These are phyloP conservation scores for Stigmatopora nigra DNA, from an alignment of 2,113 vertebrate species.

Conservation along the genomic window DNA sequence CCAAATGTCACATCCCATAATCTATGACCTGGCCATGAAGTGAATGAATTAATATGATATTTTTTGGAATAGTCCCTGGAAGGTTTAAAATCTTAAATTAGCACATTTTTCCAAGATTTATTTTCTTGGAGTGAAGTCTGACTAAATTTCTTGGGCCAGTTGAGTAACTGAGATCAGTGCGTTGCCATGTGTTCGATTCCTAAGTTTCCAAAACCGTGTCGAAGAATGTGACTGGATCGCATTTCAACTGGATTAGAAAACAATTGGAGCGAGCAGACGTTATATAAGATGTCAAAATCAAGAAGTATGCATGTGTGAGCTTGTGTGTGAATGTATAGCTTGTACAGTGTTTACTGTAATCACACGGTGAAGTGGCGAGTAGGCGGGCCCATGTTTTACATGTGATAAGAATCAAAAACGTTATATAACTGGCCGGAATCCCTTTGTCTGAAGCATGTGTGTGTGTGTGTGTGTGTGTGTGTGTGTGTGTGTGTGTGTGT, in stretches of 20 bases:
- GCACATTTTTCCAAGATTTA: too few relatives aligned
- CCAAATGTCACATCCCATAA: too few relatives aligned
- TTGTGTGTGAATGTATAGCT: background rate
- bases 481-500: slow-evolving; percentile 1
- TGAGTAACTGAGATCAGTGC: too few relatives aligned
- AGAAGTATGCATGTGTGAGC: background rate
- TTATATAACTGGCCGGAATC: slow-evolving; percentile 56
- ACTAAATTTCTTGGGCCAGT: too few relatives aligned
- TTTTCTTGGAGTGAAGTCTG: too few relatives aligned
- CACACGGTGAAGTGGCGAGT: background rate
- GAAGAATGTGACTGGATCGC: background rate
- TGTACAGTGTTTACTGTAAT: slow-evolving; percentile 4
- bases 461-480: slow-evolving; percentile 2
- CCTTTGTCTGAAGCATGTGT: slow-evolving; percentile 31
- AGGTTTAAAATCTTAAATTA: too few relatives aligned
- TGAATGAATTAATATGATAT: too few relatives aligned
- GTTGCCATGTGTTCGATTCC: background rate
- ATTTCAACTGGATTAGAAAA: background rate
- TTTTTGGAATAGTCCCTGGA: too few relatives aligned
- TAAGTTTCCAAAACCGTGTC: background rate
- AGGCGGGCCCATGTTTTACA: slow-evolving; percentile 39
- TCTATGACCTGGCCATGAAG: too few relatives aligned
- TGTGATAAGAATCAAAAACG: slow-evolving; percentile 62
- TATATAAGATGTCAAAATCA: background rate
- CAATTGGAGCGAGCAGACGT: background rate